Percentiles rank a stretch among this genome's conserved stretches.
Evolutionary conservation across 2,888 invertebrate genomes (phyloP).

Genomic region (Theretra japonica): DNA sequence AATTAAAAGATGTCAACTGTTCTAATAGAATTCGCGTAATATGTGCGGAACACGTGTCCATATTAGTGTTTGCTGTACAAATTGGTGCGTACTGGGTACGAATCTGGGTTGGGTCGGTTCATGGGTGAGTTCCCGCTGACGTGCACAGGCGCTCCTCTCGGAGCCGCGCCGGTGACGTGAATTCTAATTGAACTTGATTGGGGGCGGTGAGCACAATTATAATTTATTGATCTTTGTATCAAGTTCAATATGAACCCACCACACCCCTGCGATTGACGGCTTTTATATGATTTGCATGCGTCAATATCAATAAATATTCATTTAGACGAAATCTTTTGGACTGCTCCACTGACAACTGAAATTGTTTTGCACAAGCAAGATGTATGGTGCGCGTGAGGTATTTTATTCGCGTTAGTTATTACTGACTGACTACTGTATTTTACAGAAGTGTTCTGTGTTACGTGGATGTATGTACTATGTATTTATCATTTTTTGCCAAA

Average conservation of each 20-base stretch:
- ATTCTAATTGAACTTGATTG: constrained; percentile 62
- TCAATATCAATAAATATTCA: constrained; percentile 8
- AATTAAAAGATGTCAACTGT: background rate
- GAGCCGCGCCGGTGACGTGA: constrained; percentile 42
- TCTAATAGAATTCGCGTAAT: background rate
- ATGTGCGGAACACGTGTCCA: background rate
- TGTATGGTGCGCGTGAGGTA: background rate
- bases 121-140: constrained; percentile 37
- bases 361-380: background rate
- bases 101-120: constrained; percentile 51
- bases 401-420: no score
- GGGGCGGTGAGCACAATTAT: constrained; percentile 53
- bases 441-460: no score
- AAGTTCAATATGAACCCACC: constrained; percentile 41
- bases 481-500: background rate
- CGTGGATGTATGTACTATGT: no score
- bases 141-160: constrained; percentile 44
- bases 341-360: background rate
- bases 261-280: constrained; percentile 44
- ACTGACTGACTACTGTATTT: no score
- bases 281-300: background rate
- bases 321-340: background rate
- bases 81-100: constrained; percentile 48
- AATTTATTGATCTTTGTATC: constrained; percentile 51
- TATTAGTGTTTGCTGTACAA: constrained; percentile 33